phyloP scores from a whole-genome alignment of 2,113 vertebrate species.

The Acrocephalus kingi region DNA sequence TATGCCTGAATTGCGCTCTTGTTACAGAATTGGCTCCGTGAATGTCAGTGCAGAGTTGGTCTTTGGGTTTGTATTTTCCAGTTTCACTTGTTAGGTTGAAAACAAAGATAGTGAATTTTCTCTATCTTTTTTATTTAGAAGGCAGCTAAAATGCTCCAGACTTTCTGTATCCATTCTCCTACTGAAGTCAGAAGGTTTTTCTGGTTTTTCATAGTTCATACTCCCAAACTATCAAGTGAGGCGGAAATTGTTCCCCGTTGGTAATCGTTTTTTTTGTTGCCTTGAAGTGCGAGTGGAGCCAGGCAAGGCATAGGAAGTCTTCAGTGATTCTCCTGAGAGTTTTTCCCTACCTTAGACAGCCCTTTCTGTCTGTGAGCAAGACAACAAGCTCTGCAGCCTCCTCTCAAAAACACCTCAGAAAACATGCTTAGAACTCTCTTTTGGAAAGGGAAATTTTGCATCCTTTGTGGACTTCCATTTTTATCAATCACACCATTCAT shows the following conservation, averaged over 20 bases:
- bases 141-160: background rate
- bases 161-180: background rate
- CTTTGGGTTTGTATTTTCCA: background rate
- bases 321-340: background rate
- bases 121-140: background rate
- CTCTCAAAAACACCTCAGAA: background rate
- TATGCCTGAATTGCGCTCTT: background rate
- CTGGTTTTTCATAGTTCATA: background rate
- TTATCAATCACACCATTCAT: conserved; percentile 32
- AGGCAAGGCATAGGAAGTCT: background rate
- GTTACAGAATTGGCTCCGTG: background rate
- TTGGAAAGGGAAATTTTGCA: background rate
- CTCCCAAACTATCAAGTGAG: background rate
- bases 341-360: background rate
- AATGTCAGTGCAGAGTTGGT: background rate
- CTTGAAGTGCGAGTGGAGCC: background rate
- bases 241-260: background rate
- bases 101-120: background rate
- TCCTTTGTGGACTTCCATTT: conserved; percentile 1
- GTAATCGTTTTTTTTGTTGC: background rate
- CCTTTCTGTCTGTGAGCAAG: background rate
- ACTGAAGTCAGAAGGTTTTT: background rate
- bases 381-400: background rate
- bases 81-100: background rate
- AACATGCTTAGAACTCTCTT: background rate